phyloP scores from a whole-genome alignment of 2,797 vertebrate species.

The Sebastes cheni region DNA sequence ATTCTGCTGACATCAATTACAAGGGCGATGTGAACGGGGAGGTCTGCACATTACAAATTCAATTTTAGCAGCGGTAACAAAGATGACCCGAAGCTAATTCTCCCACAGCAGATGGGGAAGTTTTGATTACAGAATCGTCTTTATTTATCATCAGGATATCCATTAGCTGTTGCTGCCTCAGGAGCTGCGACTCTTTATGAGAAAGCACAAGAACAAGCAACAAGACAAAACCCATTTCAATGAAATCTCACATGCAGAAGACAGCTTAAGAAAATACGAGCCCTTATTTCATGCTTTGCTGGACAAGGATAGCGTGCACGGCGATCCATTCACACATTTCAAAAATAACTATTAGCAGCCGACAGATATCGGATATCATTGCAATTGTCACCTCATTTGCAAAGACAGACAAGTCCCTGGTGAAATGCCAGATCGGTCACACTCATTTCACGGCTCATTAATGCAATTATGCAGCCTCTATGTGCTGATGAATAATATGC shows the following conservation, averaged over 20 bases:
- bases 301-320: not conserved
- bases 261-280: not conserved
- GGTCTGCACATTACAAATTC: slow-evolving; percentile 29
- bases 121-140: slow-evolving; percentile 44
- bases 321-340: slow-evolving; percentile 20
- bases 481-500: slow-evolving; percentile 49
- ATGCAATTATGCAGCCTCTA: slow-evolving; percentile 54
- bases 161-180: not conserved
- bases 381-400: slow-evolving; percentile 52
- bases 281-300: not conserved
- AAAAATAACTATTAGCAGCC: slow-evolving; percentile 43
- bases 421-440: slow-evolving; percentile 57
- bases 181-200: not conserved
- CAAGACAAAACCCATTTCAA: not conserved
- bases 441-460: slow-evolving; percentile 71
- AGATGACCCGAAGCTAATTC: slow-evolving; percentile 38
- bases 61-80: slow-evolving; percentile 30
- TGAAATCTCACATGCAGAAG: not conserved
- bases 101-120: slow-evolving; percentile 25
- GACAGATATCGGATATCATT: slow-evolving; percentile 40
- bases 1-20: slow-evolving; percentile 8
- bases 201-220: not conserved
- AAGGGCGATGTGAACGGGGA: slow-evolving; percentile 9
- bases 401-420: slow-evolving; percentile 61
- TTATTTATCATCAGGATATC: slow-evolving; percentile 24